Evolutionary conservation across 2,797 vertebrate species (phyloP), one percentile per base, ranked within the genome.

Genomic region (Carcharodon carcharias): DNA sequence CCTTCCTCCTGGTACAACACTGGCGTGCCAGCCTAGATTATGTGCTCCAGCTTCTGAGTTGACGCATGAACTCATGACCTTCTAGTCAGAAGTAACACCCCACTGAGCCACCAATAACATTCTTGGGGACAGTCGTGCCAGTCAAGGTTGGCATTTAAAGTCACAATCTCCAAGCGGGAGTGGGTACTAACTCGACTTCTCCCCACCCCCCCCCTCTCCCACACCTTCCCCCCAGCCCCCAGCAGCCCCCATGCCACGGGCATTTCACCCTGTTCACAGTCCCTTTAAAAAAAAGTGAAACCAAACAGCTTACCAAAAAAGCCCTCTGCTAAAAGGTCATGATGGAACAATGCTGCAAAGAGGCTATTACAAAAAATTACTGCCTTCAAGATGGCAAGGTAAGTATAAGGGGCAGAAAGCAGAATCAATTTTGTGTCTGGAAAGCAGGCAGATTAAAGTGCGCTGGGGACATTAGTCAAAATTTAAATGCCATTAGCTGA

Each of bases 391-490:
- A 98, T 97, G 97, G 98, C 98, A 98, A 98, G 97, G 97, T 98
- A 97, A 97, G 26, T 5, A 97, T 98, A 98, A 98, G 98, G 98
- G 98, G 97, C 50, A 71, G 98, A 98, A 98, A 98, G 98, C 97
- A 96, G 98, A 98, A 98, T 98, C 98, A 98, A 98, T 98, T 97
- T 98, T 96, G 97, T 98, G 97, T 97, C 98, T 97, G 97, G 54
- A 97, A 98, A 98, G 99, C 98, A 98, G 98, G 98, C 98, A 98
- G 98, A 98, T 98, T 98, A 98, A 98, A 99, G 98, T 98, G 98
- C 98, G 98, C 98, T 98, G 98, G 98, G 98, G 98, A 98, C 99
- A 99, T 98, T 99, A 99, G 98, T 98, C 99, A 98, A 98, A 98
- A 99, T 99, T 99, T 99, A 98, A 98, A 98, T 98, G 98, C 98